phyloP scores from a whole-genome alignment of 2,888 invertebrate species.

The Callosobruchus maculatus region DNA sequence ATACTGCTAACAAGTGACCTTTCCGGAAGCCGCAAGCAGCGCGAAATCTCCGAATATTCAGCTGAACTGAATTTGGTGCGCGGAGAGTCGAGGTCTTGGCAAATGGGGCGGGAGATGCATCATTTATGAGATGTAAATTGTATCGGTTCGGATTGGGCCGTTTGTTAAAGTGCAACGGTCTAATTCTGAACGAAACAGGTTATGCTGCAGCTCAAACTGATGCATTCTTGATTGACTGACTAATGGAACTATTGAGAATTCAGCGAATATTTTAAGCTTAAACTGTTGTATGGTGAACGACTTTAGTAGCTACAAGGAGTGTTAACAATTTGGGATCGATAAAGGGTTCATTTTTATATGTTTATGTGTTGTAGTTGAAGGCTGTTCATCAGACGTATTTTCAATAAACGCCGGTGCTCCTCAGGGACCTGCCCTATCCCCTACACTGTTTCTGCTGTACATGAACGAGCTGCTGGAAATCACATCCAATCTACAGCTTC shows the following conservation, averaged over 20 bases:
- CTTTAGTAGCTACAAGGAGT: too few species aligned
- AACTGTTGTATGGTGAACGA: too few species aligned
- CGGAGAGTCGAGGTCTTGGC: background rate
- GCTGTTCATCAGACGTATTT: too few species aligned
- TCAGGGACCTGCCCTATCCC: too few species aligned
- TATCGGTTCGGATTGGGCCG: background rate
- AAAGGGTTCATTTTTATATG: too few species aligned
- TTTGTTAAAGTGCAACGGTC: background rate
- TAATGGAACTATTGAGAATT: background rate
- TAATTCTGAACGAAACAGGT: background rate
- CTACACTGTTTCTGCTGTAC: too few species aligned
- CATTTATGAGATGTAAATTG: background rate
- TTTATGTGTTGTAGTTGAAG: too few species aligned
- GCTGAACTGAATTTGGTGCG: background rate
- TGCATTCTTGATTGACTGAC: background rate
- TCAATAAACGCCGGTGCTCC: too few species aligned
- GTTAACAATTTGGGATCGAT: too few species aligned
- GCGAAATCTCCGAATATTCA: background rate
- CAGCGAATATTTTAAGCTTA: too few species aligned
- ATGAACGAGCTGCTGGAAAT: too few species aligned
- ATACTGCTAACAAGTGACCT: background rate
- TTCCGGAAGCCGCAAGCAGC: background rate
- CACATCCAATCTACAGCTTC: too few species aligned
- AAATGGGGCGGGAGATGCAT: background rate
- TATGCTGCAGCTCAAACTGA: background rate